Conservation (phyloP, 2,888 invertebrate genomes). For the Lypha dubia region DNA sequence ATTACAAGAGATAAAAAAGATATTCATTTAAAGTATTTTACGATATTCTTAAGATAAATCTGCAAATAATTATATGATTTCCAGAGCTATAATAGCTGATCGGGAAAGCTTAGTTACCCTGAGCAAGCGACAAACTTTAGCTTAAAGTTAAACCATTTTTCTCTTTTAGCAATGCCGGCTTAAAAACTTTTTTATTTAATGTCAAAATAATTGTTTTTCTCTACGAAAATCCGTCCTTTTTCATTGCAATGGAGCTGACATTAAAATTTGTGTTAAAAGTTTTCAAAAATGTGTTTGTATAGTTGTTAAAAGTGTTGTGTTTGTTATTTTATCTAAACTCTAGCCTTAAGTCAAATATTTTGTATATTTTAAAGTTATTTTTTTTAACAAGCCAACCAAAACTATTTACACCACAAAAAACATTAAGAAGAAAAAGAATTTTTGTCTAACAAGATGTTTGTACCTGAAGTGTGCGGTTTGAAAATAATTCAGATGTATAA, state of each 20-base stretch:
- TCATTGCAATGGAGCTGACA: constrained; percentile 30
- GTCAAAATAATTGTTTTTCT: background rate
- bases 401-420: constrained; percentile 56
- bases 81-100: no score
- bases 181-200: background rate
- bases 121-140: no score
- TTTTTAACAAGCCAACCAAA: constrained; percentile 46
- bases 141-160: background rate
- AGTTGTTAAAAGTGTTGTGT: constrained; percentile 3
- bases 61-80: no score
- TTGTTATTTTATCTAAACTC: constrained; percentile 46
- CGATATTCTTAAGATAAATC: no score
- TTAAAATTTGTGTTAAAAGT: constrained; percentile 25
- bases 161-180: background rate
- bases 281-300: background rate
- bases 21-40: no score
- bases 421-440: constrained; percentile 26
- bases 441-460: constrained; percentile 49
- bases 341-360: constrained; percentile 51
- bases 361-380: constrained; percentile 53
- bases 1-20: no score
- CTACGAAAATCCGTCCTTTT: constrained; percentile 9
- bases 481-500: constrained; percentile 4
- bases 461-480: constrained; percentile 17
- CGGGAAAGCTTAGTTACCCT: no score